Evolutionary conservation across 2,113 vertebrate genomes (phyloP).

Genomic region (Fukomys damarensis): DNA sequence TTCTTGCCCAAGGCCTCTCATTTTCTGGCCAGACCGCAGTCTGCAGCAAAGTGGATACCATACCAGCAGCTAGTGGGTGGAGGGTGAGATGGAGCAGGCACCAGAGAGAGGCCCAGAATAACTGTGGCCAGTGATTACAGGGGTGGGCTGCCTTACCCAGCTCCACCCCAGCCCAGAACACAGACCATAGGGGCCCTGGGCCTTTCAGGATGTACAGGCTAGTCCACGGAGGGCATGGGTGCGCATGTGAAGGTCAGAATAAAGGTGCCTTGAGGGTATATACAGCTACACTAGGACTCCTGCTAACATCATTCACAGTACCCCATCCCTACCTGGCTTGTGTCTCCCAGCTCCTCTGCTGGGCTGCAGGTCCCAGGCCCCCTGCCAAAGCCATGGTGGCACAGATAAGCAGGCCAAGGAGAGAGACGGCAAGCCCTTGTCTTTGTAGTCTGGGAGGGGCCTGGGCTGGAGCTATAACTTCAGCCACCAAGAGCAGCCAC

Average conservation of each 20-base stretch:
- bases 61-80: neutral
- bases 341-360: neutral
- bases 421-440: neutral
- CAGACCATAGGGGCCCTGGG: too few species aligned
- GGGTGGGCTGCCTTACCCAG: neutral
- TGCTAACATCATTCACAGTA: too few species aligned
- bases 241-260: neutral
- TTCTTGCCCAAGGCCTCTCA: neutral
- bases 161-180: neutral
- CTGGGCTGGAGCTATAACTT: neutral
- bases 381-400: neutral
- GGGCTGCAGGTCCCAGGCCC: neutral
- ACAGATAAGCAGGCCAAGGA: neutral
- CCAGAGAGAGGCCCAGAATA: conserved; percentile 30
- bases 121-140: conserved; percentile 54
- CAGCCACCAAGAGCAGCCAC: neutral
- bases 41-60: neutral
- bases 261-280: neutral
- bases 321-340: too few species aligned
- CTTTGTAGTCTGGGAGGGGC: neutral
- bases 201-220: neutral
- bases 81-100: neutral
- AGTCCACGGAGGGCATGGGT: neutral
- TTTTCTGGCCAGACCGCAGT: conserved; percentile 49
- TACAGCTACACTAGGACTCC: neutral